Evolutionary conservation across 2,888 invertebrate species (phyloP), one percentile per base, ranked within the genome.

Genomic region (Ophioninae sp.): DNA sequence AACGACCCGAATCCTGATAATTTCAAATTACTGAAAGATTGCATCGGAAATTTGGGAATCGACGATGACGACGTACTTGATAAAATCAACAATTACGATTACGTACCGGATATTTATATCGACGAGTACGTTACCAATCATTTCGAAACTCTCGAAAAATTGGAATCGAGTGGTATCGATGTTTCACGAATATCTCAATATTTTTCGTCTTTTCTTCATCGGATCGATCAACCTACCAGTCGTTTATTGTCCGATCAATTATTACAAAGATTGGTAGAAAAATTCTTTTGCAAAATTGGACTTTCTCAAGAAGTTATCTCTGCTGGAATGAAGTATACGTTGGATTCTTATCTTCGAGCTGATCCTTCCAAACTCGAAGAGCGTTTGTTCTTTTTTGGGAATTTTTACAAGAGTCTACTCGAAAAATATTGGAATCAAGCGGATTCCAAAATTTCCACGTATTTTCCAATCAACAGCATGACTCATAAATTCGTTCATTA

Each of bases 221-320:
- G 2, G 0, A 82, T 89, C 37, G 22, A 65, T 30, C 13, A 8
- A 0, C 6, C 37, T 0, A 69, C 81, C 9, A 85, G 86, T n/a
- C 61, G 87, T 2, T 41, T 86, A 0, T 44, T 91, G 5, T 73
- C 89, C 0, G 89, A 90, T 2, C 85, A 89, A 13, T 86, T 89
- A 23, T 82, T 84, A 39, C 65, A 86, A 17, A 8, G 69, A 0
- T 74, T 92, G 1, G 13, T 91, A 0, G 63, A 65, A 2, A 89
- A 82, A 44, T 92, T 87, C 77, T 83, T 91, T 7, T 85, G 86
- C 65, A 64, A 88, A 39, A 5, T 67, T 17, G 13, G 0, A 2
- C 10, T 68, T 1, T 6, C 74, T 0, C 0, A 7, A 0, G 56
- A 82, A 0, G 23, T 87, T 22, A 30, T 17, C 2, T 0, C 22